phyloP scores from a whole-genome alignment of 2,797 vertebrate genomes.

The Morus bassanus region DNA sequence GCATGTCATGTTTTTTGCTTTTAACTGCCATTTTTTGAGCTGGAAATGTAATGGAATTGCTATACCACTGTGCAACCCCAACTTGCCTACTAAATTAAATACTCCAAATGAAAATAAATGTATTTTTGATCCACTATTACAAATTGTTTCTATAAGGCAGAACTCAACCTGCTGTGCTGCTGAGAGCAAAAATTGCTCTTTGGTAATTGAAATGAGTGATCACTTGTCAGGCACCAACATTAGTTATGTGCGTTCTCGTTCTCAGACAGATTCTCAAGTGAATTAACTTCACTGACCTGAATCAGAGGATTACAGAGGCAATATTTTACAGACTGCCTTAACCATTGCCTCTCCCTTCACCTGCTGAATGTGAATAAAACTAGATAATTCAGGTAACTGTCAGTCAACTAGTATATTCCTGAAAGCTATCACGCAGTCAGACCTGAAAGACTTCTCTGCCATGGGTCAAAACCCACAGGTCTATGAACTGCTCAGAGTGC shows the following conservation, averaged over 20 bases:
- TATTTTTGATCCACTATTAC: background rate
- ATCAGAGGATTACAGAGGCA: background rate
- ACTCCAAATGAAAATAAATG: background rate
- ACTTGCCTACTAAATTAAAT: background rate
- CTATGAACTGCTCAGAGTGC: conserved; percentile 18
- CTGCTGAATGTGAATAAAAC: background rate
- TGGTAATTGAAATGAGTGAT: background rate
- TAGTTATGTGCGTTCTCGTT: background rate
- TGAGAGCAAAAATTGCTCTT: background rate
- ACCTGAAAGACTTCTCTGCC: background rate
- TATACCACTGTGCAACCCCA: background rate
- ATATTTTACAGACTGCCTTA: background rate
- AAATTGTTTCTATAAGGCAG: background rate
- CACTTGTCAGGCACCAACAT: background rate
- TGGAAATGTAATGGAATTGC: background rate
- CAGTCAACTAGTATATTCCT: background rate
- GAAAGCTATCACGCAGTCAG: background rate
- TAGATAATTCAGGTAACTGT: background rate
- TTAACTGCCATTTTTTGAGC: background rate
- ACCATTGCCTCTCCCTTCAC: background rate
- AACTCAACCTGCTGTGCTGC: background rate
- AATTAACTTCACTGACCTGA: background rate
- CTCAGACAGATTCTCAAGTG: background rate
- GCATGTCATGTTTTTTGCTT: background rate
- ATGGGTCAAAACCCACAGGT: background rate